Evolutionary conservation across 2,113 vertebrate species (phyloP), one percentile per base, ranked within the genome.

Genomic region (Albula goreensis): DNA sequence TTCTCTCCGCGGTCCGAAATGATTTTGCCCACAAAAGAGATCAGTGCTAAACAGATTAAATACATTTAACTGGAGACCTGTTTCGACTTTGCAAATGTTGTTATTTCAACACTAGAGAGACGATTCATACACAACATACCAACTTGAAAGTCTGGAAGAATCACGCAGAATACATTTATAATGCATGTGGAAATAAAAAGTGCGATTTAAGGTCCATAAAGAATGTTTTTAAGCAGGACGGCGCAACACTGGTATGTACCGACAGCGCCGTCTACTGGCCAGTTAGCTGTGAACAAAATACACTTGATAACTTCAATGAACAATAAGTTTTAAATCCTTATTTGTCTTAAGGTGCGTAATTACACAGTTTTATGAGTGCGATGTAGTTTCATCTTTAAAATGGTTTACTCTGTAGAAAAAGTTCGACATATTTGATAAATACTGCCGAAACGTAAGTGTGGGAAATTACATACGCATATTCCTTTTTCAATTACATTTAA

Each of bases 201-300:
- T 8, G 1, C n/a, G 5, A 31, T 25, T 5, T 63, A 51, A 49
- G 57, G 11, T 48, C 49, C 48, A 80, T 63, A 50, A 41, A 63
- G 52, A 78, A 83, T 74, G 11, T 22, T 2, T 74, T 74, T 9
- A 10, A 4, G 50, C 15, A 50, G 53, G 48, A 79, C 53, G 53
- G 48, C 51, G 11, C n/a, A 50, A 81, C 22, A 70, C 57, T 91
- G 89, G 85, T 90, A 90, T 90, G 94, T 93, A 92, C 88, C 93
- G 93, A 91, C 86, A 94, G 91, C 70, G 93, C 91, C 95, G 93
- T 93, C 95, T 94, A 91, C 91, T 91, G 95, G 92, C 41, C 48
- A 80, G 57, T 74, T 19, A 85, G 56, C n/a, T 85, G 0, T 85
- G 0, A 81, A 0, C 0, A 0, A 10, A 66, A 85, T 87, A 86